Percentiles rank a stretch among this genome's conserved stretches.
Conservation (phyloP, 2,888 invertebrate species). For the Balanococcus diminutus region DNA sequence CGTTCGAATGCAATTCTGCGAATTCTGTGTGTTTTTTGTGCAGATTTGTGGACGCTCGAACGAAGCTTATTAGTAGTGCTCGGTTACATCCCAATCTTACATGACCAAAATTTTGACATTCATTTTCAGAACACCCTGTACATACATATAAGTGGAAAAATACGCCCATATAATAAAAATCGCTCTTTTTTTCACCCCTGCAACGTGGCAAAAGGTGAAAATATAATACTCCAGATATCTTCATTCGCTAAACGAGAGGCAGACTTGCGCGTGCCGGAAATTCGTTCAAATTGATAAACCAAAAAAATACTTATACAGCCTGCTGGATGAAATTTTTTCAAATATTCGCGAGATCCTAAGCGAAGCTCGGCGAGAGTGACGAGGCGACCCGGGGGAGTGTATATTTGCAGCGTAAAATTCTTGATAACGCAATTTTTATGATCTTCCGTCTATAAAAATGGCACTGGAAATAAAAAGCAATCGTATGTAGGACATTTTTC, state of each 20-base stretch:
- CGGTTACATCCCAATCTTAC: too few relatives aligned
- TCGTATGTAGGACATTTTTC: constrained; percentile 34
- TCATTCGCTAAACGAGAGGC: neutral
- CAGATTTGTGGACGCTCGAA: too few relatives aligned
- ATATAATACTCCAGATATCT: neutral
- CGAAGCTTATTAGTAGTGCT: too few relatives aligned
- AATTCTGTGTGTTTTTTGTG: too few relatives aligned
- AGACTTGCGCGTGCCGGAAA: neutral
- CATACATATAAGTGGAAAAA: constrained; percentile 1
- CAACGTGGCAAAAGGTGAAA: neutral
- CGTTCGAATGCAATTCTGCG: too few relatives aligned
- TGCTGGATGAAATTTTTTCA: neutral
- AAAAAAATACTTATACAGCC: neutral
- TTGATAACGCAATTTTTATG: constrained; percentile 18
- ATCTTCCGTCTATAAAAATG: constrained; percentile 25
- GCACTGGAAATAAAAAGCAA: constrained; percentile 27
- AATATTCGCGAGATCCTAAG: neutral
- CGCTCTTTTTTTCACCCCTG: neutral
- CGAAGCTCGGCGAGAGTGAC: too few relatives aligned
- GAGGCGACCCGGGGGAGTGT: neutral
- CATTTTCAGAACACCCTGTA: too few relatives aligned
- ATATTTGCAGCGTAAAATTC: constrained; percentile 1
- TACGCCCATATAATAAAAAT: constrained; percentile 9
- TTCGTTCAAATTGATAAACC: constrained; percentile 13
- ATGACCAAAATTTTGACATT: too few relatives aligned